phyloP scores from a whole-genome alignment of 2,888 invertebrate species.

The Beris morrisii region DNA sequence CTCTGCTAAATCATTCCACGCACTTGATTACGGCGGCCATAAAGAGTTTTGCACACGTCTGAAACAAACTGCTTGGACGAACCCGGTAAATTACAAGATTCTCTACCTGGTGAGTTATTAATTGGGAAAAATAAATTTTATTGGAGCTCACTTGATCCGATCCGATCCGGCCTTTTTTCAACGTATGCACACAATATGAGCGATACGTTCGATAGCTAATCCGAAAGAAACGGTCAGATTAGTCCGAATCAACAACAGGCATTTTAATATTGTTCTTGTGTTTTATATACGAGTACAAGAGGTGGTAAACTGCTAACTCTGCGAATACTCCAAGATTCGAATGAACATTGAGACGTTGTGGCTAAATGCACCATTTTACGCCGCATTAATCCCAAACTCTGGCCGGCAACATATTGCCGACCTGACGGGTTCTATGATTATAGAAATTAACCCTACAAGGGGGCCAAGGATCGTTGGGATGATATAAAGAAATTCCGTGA shows the following conservation, averaged over 20 bases:
- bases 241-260: slow-evolving; percentile 23
- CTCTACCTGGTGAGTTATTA: slow-evolving; percentile 37
- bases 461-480: background rate
- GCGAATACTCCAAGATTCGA: background rate
- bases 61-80: slow-evolving; percentile 9
- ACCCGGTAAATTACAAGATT: slow-evolving; percentile 12
- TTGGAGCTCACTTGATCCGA: slow-evolving; percentile 10
- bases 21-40: background rate
- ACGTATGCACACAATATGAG: background rate
- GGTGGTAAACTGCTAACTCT: too few relatives aligned
- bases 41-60: background rate
- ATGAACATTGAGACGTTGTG: slow-evolving; percentile 34
- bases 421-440: slow-evolving; percentile 22
- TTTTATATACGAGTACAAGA: too few relatives aligned
- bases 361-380: slow-evolving; percentile 37
- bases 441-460: slow-evolving; percentile 16
- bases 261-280: background rate
- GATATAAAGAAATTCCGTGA: slow-evolving; percentile 22
- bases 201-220: slow-evolving; percentile 8
- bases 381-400: slow-evolving; percentile 35
- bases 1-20: slow-evolving; percentile 1
- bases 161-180: slow-evolving; percentile 3
- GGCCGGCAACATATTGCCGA: slow-evolving; percentile 24
- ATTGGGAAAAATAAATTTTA: slow-evolving; percentile 37
- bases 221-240: slow-evolving; percentile 20